phyloP scores from a whole-genome alignment of 2,888 invertebrate species.

The Phanerotoma sp. region DNA sequence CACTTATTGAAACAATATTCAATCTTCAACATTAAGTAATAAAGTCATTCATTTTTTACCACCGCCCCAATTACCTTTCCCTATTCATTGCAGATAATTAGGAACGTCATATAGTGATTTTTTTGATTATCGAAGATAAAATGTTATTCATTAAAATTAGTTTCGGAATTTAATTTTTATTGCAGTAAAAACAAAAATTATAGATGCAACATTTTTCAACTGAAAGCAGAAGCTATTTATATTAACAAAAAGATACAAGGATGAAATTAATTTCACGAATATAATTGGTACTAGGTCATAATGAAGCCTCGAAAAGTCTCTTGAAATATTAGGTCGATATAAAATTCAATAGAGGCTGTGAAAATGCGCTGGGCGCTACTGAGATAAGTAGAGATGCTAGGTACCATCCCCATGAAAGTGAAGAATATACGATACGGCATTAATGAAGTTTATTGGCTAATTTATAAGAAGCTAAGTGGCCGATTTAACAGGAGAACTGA shows the following conservation, averaged over 20 bases:
- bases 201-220: too few relatives aligned
- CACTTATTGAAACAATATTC: too few relatives aligned
- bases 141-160: too few relatives aligned
- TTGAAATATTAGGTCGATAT: constrained; percentile 27
- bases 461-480: constrained; percentile 39
- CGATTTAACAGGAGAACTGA: constrained; percentile 41
- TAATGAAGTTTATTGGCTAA: constrained; percentile 39
- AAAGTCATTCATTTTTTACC: too few relatives aligned
- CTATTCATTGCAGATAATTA: too few relatives aligned
- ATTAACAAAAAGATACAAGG: not conserved
- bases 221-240: not conserved
- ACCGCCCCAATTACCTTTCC: too few relatives aligned
- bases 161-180: too few relatives aligned
- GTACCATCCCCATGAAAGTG: constrained; percentile 11
- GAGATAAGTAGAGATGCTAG: constrained; percentile 8
- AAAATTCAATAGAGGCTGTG: constrained; percentile 29
- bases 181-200: too few relatives aligned
- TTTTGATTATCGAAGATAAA: too few relatives aligned
- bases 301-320: constrained; percentile 18
- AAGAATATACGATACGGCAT: constrained; percentile 29
- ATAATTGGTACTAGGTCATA: constrained; percentile 22
- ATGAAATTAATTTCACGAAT: constrained; percentile 8
- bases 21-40: too few relatives aligned
- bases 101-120: too few relatives aligned
- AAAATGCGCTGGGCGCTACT: constrained; percentile 5